Conservation (phyloP, 2,888 invertebrate species). For the Scelioninae gen. 1 region DNA sequence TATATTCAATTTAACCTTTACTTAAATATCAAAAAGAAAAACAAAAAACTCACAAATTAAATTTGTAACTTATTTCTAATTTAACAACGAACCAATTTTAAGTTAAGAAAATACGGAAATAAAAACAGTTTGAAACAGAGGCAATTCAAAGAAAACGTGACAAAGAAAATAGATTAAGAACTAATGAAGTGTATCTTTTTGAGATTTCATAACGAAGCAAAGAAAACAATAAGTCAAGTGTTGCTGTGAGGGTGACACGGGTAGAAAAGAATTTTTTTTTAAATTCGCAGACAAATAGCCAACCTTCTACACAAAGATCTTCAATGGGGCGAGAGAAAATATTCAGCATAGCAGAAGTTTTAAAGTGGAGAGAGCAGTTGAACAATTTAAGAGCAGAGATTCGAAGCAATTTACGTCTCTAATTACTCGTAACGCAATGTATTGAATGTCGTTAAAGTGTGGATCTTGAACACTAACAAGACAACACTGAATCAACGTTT, state of each 20-base stretch:
- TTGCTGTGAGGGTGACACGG: conserved; percentile 29
- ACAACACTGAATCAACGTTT: background rate
- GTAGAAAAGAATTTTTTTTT: conserved; percentile 35
- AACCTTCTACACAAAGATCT: conserved; percentile 56
- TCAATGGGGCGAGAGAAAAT: conserved; percentile 67
- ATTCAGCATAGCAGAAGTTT: conserved; percentile 67
- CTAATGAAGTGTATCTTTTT: conserved; percentile 1
- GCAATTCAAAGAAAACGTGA: background rate
- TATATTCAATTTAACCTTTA: too few species aligned
- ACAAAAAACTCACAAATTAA: too few species aligned
- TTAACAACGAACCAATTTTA: too few species aligned
- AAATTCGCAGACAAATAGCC: conserved; percentile 51
- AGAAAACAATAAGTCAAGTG: conserved; percentile 51
- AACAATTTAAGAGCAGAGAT: conserved; percentile 40
- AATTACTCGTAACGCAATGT: conserved; percentile 39
- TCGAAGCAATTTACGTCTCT: conserved; percentile 23
- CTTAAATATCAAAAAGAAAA: too few species aligned
- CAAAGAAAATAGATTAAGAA: background rate
- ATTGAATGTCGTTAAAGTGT: conserved; percentile 9
- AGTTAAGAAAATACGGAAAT: too few species aligned
- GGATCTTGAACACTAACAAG: background rate
- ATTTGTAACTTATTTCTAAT: too few species aligned
- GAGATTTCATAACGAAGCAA: conserved; percentile 30
- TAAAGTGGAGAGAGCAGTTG: conserved; percentile 51
- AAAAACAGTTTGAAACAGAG: too few species aligned